A percentile compares a stretch with the other conserved stretches of the same genome.
phyloP scores from a whole-genome alignment of 1,140 invertebrate genomes.

The Acromyrmex heyeri region DNA sequence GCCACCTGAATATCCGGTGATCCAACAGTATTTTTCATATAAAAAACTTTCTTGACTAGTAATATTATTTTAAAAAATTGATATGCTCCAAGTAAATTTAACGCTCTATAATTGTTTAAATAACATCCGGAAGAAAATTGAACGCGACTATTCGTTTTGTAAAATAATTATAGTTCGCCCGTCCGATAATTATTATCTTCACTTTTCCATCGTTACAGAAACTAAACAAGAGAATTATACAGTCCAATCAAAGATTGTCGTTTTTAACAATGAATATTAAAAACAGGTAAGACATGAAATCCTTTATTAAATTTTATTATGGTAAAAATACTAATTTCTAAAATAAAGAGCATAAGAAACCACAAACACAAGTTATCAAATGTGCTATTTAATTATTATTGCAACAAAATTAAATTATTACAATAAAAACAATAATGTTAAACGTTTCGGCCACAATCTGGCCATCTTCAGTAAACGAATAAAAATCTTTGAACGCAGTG shows the following conservation, averaged over 20 bases:
- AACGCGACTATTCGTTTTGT: slow-evolving; percentile 40
- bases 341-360: too few species aligned
- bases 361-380: too few species aligned
- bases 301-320: background rate
- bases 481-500: too few species aligned
- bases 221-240: slow-evolving; percentile 28
- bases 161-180: slow-evolving; percentile 39
- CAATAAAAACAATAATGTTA: too few species aligned
- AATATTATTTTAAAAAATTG: slow-evolving; percentile 48
- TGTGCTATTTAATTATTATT: too few species aligned
- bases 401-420: too few species aligned
- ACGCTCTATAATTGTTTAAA: slow-evolving; percentile 37
- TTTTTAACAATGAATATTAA: slow-evolving; percentile 30
- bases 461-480: too few species aligned
- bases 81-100: slow-evolving; percentile 40
- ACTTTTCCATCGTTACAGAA: slow-evolving; percentile 47
- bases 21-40: background rate
- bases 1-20: background rate
- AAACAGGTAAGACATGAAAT: slow-evolving; percentile 2
- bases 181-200: slow-evolving; percentile 54
- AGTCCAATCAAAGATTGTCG: slow-evolving; percentile 4
- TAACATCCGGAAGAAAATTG: slow-evolving; percentile 44
- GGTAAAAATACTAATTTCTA: background rate
- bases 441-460: too few species aligned
- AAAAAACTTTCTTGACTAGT: slow-evolving; percentile 40